Evolutionary conservation across 2,113 vertebrate genomes (phyloP), one percentile per base, ranked within the genome.

Genomic region (Bujurquina vittata): DNA sequence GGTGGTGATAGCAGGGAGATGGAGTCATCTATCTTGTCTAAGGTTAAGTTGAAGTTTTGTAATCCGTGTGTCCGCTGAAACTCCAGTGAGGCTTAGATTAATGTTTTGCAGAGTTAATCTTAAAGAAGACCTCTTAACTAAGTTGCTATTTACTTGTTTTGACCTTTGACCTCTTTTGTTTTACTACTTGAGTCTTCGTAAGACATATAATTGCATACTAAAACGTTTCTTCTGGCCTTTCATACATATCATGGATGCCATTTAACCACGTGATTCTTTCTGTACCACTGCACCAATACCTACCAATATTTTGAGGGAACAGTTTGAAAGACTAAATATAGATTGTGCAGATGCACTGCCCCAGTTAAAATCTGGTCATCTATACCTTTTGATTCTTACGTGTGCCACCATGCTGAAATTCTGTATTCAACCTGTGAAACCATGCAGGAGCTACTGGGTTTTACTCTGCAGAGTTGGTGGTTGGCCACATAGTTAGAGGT

Each of bases 201-300:
- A 43, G 62, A 2, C 35, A 65, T 65, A 63, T 40, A 23, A 65
- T 22, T 40, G 8, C 4, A 43, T 65, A 23, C 22, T 63, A 65
- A 65, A 23, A 43, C 14, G 43, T 43, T 65, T 65, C 61, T 20
- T 40, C 37, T 65, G n/a, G 20, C 61, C 35, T 63, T 63, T 63
- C 61, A 63, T 40, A 40, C 2, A 40, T 63, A 11, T 23, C 35
- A 63, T 18, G 31, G 12, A n/a, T n/a, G 18, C 6, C 60, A 62
- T n/a, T 22, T 40, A 63, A 63, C 11, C 20, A 40, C 8, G 31
- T 37, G 60, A 62, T 62, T 62, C 60, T 18, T 62, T 18, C 60
- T 62, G 3, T 62, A 14, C 60, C 35, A 63, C 35, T 63, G 37
- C 8, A 40, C 37, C 7, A 10, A 14, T 40, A 22, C n/a, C n/a